These are phyloP conservation scores for Scophthalmus maximus DNA, from an alignment of 2,113 vertebrate genomes.

Conservation along the genomic window DNA sequence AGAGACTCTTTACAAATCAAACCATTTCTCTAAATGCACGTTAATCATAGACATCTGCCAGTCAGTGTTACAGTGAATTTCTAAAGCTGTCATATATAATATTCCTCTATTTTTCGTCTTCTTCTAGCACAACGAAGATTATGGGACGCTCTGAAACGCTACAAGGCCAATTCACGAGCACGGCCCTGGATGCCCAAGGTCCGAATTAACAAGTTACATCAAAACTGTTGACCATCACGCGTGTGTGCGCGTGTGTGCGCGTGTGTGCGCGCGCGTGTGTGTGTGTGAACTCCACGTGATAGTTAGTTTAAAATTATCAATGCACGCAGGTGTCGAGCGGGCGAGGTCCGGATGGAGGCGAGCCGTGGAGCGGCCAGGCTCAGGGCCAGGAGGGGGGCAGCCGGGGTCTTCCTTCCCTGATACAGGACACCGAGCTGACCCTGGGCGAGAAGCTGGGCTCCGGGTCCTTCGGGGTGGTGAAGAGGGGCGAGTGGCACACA, in stretches of 20 bases:
- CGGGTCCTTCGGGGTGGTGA: slow-evolving; percentile 90
- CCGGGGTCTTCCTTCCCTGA: slow-evolving; percentile 84
- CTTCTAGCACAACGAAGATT: slow-evolving; percentile 87
- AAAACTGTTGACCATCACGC: not conserved
- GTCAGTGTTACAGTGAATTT: no score
- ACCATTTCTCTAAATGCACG: no score
- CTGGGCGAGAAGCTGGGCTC: slow-evolving; percentile 87
- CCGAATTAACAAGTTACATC: not conserved
- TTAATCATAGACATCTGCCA: no score
- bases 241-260: not conserved
- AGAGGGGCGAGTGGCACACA: slow-evolving; percentile 85
- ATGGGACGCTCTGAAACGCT: slow-evolving; percentile 85
- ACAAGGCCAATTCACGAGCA: slow-evolving; percentile 64
- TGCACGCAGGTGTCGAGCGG: slow-evolving; percentile 72
- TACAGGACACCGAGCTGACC: slow-evolving; percentile 86
- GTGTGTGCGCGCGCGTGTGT: not conserved
- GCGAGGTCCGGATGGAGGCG: slow-evolving; percentile 70
- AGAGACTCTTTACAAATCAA: no score
- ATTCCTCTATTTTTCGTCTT: no score
- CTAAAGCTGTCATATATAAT: no score
- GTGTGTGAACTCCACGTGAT: not conserved
- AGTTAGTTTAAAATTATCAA: not conserved
- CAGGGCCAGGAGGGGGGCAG: slow-evolving; percentile 67
- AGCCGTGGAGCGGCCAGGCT: slow-evolving; percentile 50
- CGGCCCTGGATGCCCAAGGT: slow-evolving; percentile 84